Base-by-base conservation (phyloP, 2,888 invertebrate genomes). In the Rhamnusium bicolor region DNA sequence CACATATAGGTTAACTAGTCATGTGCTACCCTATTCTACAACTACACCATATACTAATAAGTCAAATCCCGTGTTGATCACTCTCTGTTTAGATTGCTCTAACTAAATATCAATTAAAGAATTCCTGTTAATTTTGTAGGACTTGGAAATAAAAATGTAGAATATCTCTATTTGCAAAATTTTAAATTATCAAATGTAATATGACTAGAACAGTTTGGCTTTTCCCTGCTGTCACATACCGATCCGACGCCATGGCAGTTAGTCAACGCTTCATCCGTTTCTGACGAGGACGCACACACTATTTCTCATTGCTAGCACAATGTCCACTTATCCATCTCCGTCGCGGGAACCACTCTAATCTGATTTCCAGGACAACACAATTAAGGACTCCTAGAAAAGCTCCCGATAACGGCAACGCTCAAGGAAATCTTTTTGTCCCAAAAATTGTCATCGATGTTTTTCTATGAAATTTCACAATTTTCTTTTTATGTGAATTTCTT, bases 261-360 rank as follows among this genome's bases (percentile, higher is more conserved):
- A 47, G 49, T 19, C 47, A 4, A 14, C 14, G 24, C 21, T 47
- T 2, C 47, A 4, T 12, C 18, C 21, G 16, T n/a, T 46, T n/a
- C 32, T 12, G 53, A 21, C 53, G n/a, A 46, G 46, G 19, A 51
- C 47, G 47, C 69, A n/a, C 69, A 51, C 62, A 56, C 70, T 40
- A 62, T 63, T 63, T 56, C 62, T 69, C 69, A 49, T 40, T 40
- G 53, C 60, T 29, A n/a, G 60, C 53, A 73, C 76, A 76, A 76
- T 74, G 76, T 76, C 70, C 76, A 74, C 74, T 74, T 76, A 76
- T 76, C 74, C 76, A 74, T 76, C 76, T 74, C 69, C 71, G 72
- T 76, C 76, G 68, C 71, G 27, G 71, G 32, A 14, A 66, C 53
- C 56, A 69, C 69, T 70, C 72, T 74, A 76, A 76, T 76, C 76